phyloP scores from a whole-genome alignment of 2,888 invertebrate species.

The Xiphydria camelus region DNA sequence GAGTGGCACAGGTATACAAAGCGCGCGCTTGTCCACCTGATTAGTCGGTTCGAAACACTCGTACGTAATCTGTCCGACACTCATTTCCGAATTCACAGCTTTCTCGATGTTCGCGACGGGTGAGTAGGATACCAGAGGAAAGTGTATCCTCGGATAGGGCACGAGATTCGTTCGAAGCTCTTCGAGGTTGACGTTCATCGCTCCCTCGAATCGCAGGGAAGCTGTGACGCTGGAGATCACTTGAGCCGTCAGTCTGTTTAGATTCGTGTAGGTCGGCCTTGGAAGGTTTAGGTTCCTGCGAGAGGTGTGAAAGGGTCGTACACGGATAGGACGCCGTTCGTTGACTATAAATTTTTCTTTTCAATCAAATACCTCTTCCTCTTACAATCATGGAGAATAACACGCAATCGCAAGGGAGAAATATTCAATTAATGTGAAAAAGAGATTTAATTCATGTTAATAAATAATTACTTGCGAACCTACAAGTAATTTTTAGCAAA shows the following conservation, averaged over 20 bases:
- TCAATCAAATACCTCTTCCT: no score
- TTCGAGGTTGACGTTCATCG: conserved; percentile 68
- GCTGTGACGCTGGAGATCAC: conserved; percentile 73
- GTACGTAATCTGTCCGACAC: conserved; percentile 73
- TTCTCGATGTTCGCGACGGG: conserved; percentile 68
- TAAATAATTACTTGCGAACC: no score
- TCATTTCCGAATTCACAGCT: conserved; percentile 67
- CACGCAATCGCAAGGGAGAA: no score
- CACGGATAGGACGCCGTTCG: not conserved
- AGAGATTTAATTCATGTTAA: not conserved
- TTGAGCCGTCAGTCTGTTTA: conserved; percentile 79
- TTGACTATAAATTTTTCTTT: no score
- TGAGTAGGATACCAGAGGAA: conserved; percentile 77
- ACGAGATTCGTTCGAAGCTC: conserved; percentile 83
- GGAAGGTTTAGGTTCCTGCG: conserved; percentile 70
- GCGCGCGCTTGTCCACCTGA: no score
- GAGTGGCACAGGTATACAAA: no score
- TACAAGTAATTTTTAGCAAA: no score
- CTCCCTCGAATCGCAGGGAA: conserved; percentile 71
- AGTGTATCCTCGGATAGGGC: conserved; percentile 87
- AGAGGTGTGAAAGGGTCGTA: not conserved
- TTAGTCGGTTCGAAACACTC: conserved; percentile 81
- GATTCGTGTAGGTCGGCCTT: conserved; percentile 82
- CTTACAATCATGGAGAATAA: no score
- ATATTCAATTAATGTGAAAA: no score